Base-by-base conservation (phyloP, 2,113 vertebrate genomes). In the Centropristis striata region DNA sequence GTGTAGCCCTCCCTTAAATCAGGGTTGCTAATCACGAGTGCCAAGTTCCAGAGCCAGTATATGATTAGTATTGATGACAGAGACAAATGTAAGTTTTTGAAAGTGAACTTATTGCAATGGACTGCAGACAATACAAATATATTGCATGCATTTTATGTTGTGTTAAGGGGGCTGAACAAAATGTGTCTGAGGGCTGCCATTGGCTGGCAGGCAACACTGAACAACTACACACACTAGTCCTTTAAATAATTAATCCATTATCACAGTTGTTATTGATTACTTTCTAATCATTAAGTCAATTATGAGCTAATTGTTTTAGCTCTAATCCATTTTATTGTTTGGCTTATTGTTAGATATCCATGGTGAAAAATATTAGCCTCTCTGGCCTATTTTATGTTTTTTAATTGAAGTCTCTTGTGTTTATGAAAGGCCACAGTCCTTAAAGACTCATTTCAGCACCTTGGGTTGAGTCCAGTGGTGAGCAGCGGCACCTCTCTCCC, bases 391-490 rank as follows among this genome's bases (percentile, higher is more conserved):
- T 65, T 79, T 25, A 28, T 54, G 20, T 71, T 28, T 57, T 13
- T 4, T 5, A 61, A 47, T 50, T 27, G 10, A 0, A 49, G 27
- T 49, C 2, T 64, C 12, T 49, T 36, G 13, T 57, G 13, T 65
- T 71, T 57, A 7, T 59, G 23, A 58, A 90, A 58, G 68, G 41
- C 37, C 5, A 46, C 13, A 59, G 41, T 65, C n/a, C 42, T 74
- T 67, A 20, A 77, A 70, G 27, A 5, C 71, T 70, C 4, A 42
- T 78, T 90, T 90, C 92, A 92, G 90, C 68, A 92, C 85, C 89
- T 79, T 92, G 92, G 90, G 92, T 68, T 88, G 86, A 80, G 80
- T 86, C 65, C 68, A 82, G 44, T 42, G 4, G 16, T 8, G 8
- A 54, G 53, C 44, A 46, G 54, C 50, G 53, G 25, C 2, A 27